Evolutionary conservation across 2,797 vertebrate genomes (phyloP), one percentile per base, ranked within the genome.

Genomic region (Nasua narica): DNA sequence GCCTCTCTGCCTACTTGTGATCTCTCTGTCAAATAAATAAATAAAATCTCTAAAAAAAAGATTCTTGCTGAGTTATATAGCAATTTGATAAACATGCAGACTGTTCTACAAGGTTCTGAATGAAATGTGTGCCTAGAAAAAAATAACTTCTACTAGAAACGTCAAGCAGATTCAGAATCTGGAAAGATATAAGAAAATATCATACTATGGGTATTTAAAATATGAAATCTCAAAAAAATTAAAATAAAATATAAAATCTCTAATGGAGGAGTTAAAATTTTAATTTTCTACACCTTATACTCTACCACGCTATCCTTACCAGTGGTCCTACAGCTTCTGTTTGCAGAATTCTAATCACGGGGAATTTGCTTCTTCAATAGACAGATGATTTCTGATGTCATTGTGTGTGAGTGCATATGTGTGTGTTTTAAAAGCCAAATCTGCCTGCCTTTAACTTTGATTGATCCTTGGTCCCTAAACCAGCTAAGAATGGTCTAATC

Each of bases 361-460:
- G 2, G 10, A 70, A 52, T 95, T 93, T 93, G 74, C 27, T 82
- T n/a, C n/a, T n/a, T 94, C 29, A 54, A 56, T 2, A 54, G 27
- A 79, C 90, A 85, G 46, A 46, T 37, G 74, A 67, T 82, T 94
- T 87, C 43, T 90, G 62, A 56, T 93, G 74, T 91, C 37, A 87
- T 3, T 37, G 37, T 67, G 10, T 85, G 43, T 69, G 70, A 27
- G 5, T 25, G 8, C 65, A 3, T 78, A 29, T 27, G 25, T 72
- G 37, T 69, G 50, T 48, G 12, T 78, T 83, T 85, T 86, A 76
- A 78, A 91, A 56, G n/a, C 18, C 87, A 83, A 93, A 48, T 81
- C 27, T 76, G 13, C 25, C 16, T 87, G 16, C 21, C 40, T 94
- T 77, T 87, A 77, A 87, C 52, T 90, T 72, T 40, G n/a, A 76